A percentile compares a stretch with the other conserved stretches of the same genome.
Evolutionary conservation across 2,888 invertebrate genomes (phyloP).

Genomic region (Crioceris asparagi): DNA sequence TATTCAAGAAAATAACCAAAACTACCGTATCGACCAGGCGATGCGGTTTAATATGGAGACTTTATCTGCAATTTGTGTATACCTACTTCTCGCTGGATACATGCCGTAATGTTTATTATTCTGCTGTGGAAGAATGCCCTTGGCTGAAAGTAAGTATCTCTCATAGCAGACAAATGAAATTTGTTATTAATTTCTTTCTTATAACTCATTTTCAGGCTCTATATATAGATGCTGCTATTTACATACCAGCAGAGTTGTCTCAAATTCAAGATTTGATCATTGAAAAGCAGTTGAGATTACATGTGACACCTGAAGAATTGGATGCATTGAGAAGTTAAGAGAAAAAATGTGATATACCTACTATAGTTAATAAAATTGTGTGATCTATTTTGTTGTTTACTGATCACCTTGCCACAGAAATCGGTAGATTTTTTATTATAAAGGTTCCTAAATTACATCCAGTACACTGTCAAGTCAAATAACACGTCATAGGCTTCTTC

Average conservation of each 20-base stretch:
- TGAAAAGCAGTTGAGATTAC: conserved; percentile 63
- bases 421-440: too few species aligned
- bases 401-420: too few species aligned
- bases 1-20: conserved; percentile 32
- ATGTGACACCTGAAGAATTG: conserved; percentile 67
- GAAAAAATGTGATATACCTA: not conserved
- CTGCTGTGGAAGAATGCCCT: conserved; percentile 51
- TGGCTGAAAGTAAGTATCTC: conserved; percentile 46
- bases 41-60: conserved; percentile 51
- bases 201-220: conserved; percentile 37
- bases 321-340: conserved; percentile 46
- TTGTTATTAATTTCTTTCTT: not conserved
- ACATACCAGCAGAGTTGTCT: conserved; percentile 51
- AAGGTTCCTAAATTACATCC: too few species aligned
- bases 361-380: too few species aligned
- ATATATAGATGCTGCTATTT: conserved; percentile 54
- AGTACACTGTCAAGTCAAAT: too few species aligned
- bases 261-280: conserved; percentile 65
- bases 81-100: conserved; percentile 33
- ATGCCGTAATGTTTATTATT: conserved; percentile 39
- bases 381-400: too few species aligned
- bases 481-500: too few species aligned
- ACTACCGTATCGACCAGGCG: conserved; percentile 35
- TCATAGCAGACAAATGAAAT: not conserved
- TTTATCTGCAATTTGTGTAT: conserved; percentile 49